Conservation (phyloP, 37 sponge, comb jelly and placozoan genomes). For the Eunapius fragilis region DNA sequence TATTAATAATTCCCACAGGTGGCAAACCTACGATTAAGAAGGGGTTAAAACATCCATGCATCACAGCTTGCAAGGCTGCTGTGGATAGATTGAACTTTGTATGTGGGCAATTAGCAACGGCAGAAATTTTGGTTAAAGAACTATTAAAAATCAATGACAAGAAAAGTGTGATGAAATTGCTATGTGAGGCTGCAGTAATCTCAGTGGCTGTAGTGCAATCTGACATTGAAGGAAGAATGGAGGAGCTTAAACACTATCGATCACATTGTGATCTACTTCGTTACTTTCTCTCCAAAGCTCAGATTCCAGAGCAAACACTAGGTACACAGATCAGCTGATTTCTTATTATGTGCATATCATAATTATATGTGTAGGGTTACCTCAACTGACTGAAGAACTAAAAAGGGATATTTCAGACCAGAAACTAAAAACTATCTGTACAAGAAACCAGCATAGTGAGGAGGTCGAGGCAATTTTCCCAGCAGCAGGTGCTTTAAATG, state of each 20-base stretch:
- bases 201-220: not conserved
- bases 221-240: not conserved
- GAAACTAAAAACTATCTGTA: slow-evolving; percentile 18
- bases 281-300: no score
- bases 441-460: not conserved
- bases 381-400: no score
- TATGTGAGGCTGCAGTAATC: slow-evolving; percentile 25
- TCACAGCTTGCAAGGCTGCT: slow-evolving; percentile 27
- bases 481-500: not conserved
- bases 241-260: slow-evolving; percentile 1
- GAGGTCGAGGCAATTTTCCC: slow-evolving; percentile 5
- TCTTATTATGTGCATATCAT: no score
- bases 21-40: no score
- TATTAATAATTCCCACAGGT: no score
- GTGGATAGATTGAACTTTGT: not conserved
- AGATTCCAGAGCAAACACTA: no score
- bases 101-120: not conserved
- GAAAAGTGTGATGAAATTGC: slow-evolving; percentile 20
- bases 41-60: slow-evolving; percentile 9
- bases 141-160: slow-evolving; percentile 6
- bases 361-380: no score
- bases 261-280: not conserved
- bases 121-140: slow-evolving; percentile 33
- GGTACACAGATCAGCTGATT: no score
- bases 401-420: no score